A percentile compares a stretch with the other conserved stretches of the same genome.
phyloP scores from a whole-genome alignment of 2,113 vertebrate genomes.

The human region GRCh38 chr11:115221001-115221500 shows the following conservation, averaged over 20 bases:
- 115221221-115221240: constrained; percentile 22
- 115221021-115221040: constrained; percentile 56
- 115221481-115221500: constrained; percentile 72
- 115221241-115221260: constrained; percentile 38
- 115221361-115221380: constrained; percentile 75
- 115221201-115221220: constrained; percentile 61
- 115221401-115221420: constrained; percentile 78
- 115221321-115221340: constrained; percentile 54
- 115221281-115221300: constrained; percentile 73
- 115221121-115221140: not conserved
- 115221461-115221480: constrained; percentile 77
- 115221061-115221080: rapidly evolving
- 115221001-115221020: constrained; percentile 33
- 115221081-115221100: not conserved
- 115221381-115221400: constrained; percentile 79
- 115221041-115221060: not conserved
- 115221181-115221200: not conserved
- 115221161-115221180: constrained; percentile 23
- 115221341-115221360: constrained; percentile 78
- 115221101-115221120: constrained; percentile 42
- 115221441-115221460: constrained; percentile 81
- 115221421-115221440: constrained; percentile 74
- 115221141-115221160: not conserved
- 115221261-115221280: constrained; percentile 71
- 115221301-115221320: constrained; percentile 59